Evolutionary conservation across 2,113 vertebrate genomes (phyloP).

Genomic region (Gymnogyps californianus): DNA sequence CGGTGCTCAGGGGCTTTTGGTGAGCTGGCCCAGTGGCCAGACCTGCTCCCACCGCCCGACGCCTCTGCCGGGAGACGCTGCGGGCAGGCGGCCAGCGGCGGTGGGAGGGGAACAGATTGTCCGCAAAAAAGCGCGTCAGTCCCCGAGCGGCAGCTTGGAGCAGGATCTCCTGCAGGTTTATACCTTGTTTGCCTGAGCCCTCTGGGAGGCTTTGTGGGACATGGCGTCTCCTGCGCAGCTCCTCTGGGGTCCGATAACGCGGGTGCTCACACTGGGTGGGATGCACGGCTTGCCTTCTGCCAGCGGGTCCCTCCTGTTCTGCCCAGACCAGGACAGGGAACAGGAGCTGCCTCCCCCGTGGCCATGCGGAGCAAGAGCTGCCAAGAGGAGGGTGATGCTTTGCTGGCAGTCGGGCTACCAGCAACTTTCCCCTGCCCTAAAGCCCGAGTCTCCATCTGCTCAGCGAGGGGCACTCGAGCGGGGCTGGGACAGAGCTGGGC

Average conservation of each 20-base stretch:
- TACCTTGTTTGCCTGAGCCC: too few species aligned
- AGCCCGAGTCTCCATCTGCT: background rate
- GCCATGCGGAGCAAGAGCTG: background rate
- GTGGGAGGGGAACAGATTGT: conserved; percentile 29
- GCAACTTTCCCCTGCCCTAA: background rate
- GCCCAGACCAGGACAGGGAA: background rate
- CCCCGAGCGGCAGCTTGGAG: background rate
- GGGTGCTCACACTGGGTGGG: fast-evolving
- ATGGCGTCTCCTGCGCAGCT: fast-evolving
- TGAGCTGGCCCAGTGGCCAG: background rate
- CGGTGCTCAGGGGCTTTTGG: fast-evolving
- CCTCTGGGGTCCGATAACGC: fast-evolving
- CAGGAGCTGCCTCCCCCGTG: fast-evolving
- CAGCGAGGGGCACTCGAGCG: fast-evolving
- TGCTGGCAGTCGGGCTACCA: background rate
- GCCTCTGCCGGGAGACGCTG: background rate
- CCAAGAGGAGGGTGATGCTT: background rate
- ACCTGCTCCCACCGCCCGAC: fast-evolving
- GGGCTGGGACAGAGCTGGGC: background rate
- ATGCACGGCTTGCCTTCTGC: fast-evolving
- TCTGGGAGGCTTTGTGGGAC: background rate
- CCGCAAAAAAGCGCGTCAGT: background rate
- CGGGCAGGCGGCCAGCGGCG: background rate
- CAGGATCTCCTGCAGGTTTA: background rate
- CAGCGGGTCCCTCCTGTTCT: background rate